phyloP scores from a whole-genome alignment of 2,797 vertebrate species.

The Leptatherina wallacei region DNA sequence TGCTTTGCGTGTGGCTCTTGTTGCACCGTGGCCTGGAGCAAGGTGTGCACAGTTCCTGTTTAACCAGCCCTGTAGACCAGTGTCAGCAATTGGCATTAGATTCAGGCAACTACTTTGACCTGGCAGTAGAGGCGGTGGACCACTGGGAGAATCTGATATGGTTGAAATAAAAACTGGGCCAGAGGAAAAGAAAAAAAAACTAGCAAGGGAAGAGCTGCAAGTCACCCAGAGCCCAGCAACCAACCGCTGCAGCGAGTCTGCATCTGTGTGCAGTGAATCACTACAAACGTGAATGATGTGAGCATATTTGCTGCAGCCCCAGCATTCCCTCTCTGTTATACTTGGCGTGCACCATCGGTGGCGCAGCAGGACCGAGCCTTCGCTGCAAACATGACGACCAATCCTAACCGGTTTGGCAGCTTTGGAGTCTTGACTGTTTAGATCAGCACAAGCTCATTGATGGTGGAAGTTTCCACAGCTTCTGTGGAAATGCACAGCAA shows the following conservation, averaged over 20 bases:
- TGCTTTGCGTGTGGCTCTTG: slow-evolving; percentile 36
- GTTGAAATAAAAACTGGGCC: slow-evolving; percentile 41
- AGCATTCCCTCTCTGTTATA: slow-evolving; percentile 2
- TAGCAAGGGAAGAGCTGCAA: slow-evolving; percentile 18
- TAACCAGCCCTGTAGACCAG: slow-evolving; percentile 50
- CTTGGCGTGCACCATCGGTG: background rate
- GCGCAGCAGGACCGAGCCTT: background rate
- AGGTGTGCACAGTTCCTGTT: slow-evolving; percentile 56
- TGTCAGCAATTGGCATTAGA: slow-evolving; percentile 51
- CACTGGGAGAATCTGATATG: slow-evolving; percentile 46
- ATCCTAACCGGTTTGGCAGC: slow-evolving; percentile 41
- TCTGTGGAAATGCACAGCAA: slow-evolving; percentile 23
- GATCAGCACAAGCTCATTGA: slow-evolving; percentile 14
- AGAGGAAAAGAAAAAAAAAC: slow-evolving; percentile 26
- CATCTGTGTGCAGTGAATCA: slow-evolving; percentile 8
- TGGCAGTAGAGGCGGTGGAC: slow-evolving; percentile 33
- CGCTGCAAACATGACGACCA: background rate
- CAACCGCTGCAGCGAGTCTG: slow-evolving; percentile 7
- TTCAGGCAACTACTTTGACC: slow-evolving; percentile 48
- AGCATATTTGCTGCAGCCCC: background rate
- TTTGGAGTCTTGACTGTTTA: slow-evolving; percentile 1
- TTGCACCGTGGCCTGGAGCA: slow-evolving; percentile 49
- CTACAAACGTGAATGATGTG: slow-evolving; percentile 1
- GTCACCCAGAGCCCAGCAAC: slow-evolving; percentile 7
- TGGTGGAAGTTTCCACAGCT: slow-evolving; percentile 17